phyloP scores from a whole-genome alignment of 1,140 invertebrate species.

The Trachymyrmex septentrionalis region DNA sequence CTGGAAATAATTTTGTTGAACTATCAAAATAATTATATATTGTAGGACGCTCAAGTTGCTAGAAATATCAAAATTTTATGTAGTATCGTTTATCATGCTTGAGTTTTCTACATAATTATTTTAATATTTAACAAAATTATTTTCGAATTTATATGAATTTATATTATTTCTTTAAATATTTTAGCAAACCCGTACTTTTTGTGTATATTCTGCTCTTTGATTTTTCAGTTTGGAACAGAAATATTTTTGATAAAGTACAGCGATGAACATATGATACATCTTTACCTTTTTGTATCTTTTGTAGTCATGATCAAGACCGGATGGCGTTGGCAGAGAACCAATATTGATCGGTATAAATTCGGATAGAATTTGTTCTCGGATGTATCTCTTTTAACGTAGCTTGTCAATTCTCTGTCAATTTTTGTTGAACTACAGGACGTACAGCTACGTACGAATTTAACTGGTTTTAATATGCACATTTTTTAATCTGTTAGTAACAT shows the following conservation, averaged over 20 bases:
- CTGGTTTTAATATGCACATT: neutral
- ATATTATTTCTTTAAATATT: no score
- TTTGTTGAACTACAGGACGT: neutral
- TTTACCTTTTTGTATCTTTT: slow-evolving; percentile 34
- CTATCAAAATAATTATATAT: no score
- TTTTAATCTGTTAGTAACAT: neutral
- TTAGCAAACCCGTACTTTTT: no score
- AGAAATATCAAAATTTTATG: no score
- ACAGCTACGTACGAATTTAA: slow-evolving; percentile 15
- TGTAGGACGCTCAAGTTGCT: no score
- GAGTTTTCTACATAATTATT: no score
- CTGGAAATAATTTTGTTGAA: no score
- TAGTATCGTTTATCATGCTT: no score
- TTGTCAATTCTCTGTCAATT: slow-evolving; percentile 57
- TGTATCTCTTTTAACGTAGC: slow-evolving; percentile 38
- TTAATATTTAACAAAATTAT: no score
- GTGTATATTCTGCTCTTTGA: neutral
- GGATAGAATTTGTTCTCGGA: slow-evolving; percentile 52
- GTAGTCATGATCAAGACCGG: slow-evolving; percentile 31
- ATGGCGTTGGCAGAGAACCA: slow-evolving; percentile 55
- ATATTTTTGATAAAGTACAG: neutral
- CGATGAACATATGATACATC: slow-evolving; percentile 4
- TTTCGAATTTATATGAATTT: no score
- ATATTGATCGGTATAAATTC: slow-evolving; percentile 57
- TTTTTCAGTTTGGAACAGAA: neutral